These are phyloP conservation scores for Neelides sp. DNA, from an alignment of 1,140 invertebrate genomes.

Conservation along the genomic window DNA sequence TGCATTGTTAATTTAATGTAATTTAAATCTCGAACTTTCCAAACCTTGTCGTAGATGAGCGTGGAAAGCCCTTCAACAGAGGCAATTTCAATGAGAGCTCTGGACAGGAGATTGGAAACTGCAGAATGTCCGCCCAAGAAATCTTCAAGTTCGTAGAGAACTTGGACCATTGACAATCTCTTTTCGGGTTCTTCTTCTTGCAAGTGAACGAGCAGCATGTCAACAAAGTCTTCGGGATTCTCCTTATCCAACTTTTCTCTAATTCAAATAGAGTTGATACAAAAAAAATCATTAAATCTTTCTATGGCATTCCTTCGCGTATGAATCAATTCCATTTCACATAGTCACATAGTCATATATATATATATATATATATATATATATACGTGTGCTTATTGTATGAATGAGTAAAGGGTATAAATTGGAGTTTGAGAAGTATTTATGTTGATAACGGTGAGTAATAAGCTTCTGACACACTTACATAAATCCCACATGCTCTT, in stretches of 20 bases:
- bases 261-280: too few relatives aligned
- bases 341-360: too few relatives aligned
- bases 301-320: too few relatives aligned
- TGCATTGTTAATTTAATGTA: neutral
- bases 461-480: too few relatives aligned
- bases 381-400: too few relatives aligned
- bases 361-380: too few relatives aligned
- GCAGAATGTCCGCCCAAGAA: conserved; percentile 79
- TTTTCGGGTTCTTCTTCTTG: conserved; percentile 40
- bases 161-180: conserved; percentile 48
- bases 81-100: conserved; percentile 29
- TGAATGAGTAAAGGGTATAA: too few relatives aligned
- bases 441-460: too few relatives aligned
- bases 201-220: conserved; percentile 57
- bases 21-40: neutral
- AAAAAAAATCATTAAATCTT: too few relatives aligned
- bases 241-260: conserved; percentile 27
- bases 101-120: conserved; percentile 50
- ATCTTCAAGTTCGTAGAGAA: conserved; percentile 67
- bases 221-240: conserved; percentile 51
- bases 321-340: too few relatives aligned
- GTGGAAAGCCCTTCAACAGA: conserved; percentile 20
- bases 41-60: conserved; percentile 28
- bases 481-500: too few relatives aligned
- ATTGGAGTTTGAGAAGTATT: too few relatives aligned